Conservation (phyloP, 1,140 invertebrate species). For the Bombus confusus region DNA sequence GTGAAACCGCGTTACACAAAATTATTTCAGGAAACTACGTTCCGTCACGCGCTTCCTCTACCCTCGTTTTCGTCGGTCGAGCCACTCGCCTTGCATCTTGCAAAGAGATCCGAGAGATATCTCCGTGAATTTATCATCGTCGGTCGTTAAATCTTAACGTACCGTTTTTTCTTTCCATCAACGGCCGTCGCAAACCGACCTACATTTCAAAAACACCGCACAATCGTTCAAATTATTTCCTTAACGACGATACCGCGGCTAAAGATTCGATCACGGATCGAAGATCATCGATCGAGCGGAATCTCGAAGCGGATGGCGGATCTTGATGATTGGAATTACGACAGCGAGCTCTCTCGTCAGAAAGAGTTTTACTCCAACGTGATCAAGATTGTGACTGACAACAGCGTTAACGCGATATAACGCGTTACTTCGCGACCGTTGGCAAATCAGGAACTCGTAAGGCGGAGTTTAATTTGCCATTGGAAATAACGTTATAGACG, state of each 20-base stretch:
- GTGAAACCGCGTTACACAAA: conserved; percentile 5
- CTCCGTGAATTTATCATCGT: background rate
- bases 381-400: accelerated
- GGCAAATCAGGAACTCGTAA: no score
- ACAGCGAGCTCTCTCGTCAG: background rate
- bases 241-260: background rate
- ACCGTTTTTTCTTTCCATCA: background rate
- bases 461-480: no score
- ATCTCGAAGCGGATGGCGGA: no score
- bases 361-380: no score
- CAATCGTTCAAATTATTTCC: background rate
- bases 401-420: no score
- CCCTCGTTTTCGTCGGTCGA: conserved; percentile 2
- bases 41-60: conserved; percentile 3
- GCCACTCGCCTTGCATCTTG: background rate
- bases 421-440: no score
- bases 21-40: conserved; percentile 12
- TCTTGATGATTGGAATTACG: background rate
- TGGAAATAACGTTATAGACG: no score
- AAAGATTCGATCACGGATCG: no score
- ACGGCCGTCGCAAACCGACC: background rate
- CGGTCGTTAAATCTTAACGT: background rate
- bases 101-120: background rate
- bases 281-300: background rate
- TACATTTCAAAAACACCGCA: background rate